Evolutionary conservation across 2,888 invertebrate genomes (phyloP), one percentile per base, ranked within the genome.

Genomic region (Horisme vitalbata): DNA sequence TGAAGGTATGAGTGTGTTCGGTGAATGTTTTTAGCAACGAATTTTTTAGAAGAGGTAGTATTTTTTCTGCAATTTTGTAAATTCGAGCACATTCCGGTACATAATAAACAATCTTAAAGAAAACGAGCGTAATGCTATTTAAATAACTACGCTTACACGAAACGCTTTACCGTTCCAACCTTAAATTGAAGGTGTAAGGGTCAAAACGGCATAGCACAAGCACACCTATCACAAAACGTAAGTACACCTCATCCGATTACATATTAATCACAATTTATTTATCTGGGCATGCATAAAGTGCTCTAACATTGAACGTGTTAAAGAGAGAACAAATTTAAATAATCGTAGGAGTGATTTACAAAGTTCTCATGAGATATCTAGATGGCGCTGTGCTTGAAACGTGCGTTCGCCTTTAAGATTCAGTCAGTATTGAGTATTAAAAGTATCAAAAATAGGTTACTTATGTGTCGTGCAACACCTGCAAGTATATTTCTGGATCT

Each of bases 201-300:
- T 39, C 39, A 27, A 18, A 49, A 44, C 39, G 44, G 39, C 39
- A 28, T 26, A 2, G 49, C 44, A 41, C 41, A 51, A 45, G 51
- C 47, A 55, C 52, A 59, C 26, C 41, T 45, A 54, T 57, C 52
- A 52, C 53, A 57, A 55, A 54, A 48, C 55, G 48, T 49, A 56
- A 48, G n/a, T n/a, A 50, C 36, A 48, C 57, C 57, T 52, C 46
- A 41, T 48, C 58, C 55, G 49, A 38, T 37, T 51, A 56, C 46
- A 54, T 1, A 59, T 51, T 62, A 71, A 76, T 82, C 35, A 47
- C 46, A 43, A 27, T 30, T 23, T 36, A 31, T 33, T 30, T 38
- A 50, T 48, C 79, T 78, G 80, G 80, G 79, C 83, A 83, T 83
- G 83, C 83, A 82, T 76, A 71, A 70, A 62, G 54, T 50, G 57